Base-by-base conservation (phyloP, 2,113 vertebrate species). In the Galbula dea region DNA sequence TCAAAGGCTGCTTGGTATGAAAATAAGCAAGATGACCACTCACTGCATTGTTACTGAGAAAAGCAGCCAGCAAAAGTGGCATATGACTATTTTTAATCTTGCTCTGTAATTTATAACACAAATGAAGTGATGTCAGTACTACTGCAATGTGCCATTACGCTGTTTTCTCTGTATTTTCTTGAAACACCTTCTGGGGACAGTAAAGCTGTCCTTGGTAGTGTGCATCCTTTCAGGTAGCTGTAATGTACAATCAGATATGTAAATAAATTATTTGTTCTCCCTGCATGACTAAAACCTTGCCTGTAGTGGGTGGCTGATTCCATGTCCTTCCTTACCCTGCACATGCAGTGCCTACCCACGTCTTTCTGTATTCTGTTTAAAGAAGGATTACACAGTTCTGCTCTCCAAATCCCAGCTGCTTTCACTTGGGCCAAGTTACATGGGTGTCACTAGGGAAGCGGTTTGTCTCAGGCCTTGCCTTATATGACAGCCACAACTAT, bases 211-310 rank as follows among this genome's bases (percentile, higher is more conserved):
- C 75, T 68, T 32, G 36, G 61, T 93, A 13, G 75, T 75, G 75
- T 82, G 93, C 39, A 66, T 87, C 83, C 77, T 92, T 92, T 80
- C 93, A 85, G 86, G 86, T 93, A 96, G 87, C 94, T 95, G 84
- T 96, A 73, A 76, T 93, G 96, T 97, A 96, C 89, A 97, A 92
- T 93, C 76, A 90, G 41, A 88, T 65, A 82, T 97, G 97, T 97
- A 97, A 98, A 98, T 98, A 98, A 98, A 98, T 91, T 34, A 68
- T 94, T 96, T 97, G 90, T 78, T 96, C 93, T 96, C 96, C 93
- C 66, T 94, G 95, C 95, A 97, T 94, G 97, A 96, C 88, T 94
- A 86, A 79, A 90, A 94, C 8, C 1, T 77, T 87, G 83, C 96
- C 88, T 95, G 75, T 86, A 23, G 32, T 55, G 59, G n/a, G 58